Evolutionary conservation across 2,888 invertebrate genomes (phyloP).

Genomic region (Xestobium rufovillosum): DNA sequence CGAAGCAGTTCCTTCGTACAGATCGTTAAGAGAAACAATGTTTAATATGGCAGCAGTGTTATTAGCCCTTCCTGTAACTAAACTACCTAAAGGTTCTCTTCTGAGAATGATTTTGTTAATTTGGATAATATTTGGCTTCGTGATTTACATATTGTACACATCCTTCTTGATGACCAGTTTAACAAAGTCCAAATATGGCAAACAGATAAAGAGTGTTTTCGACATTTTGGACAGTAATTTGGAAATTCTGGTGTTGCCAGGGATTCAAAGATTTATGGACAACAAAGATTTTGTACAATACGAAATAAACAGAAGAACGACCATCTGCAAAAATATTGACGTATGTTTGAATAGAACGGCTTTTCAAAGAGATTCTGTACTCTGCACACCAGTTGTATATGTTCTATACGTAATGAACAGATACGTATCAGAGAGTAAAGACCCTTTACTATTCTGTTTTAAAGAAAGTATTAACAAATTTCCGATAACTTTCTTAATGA

Average conservation of each 20-base stretch:
- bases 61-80: no score
- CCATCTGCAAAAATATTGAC: constrained; percentile 19
- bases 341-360: constrained; percentile 22
- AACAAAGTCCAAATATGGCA: constrained; percentile 21
- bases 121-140: constrained; percentile 22
- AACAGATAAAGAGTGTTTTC: constrained; percentile 22
- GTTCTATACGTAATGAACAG: constrained; percentile 25
- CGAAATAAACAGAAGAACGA: constrained; percentile 9
- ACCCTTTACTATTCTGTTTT: constrained; percentile 27
- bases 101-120: no score
- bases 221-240: constrained; percentile 22
- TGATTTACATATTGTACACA: constrained; percentile 21
- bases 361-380: constrained; percentile 18
- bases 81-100: no score
- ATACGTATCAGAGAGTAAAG: constrained; percentile 25
- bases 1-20: no score
- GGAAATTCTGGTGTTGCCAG: constrained; percentile 17
- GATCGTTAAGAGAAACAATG: no score
- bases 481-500: constrained; percentile 30
- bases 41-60: no score
- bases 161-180: constrained; percentile 22
- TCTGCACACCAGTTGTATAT: constrained; percentile 27
- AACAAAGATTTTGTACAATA: not conserved
- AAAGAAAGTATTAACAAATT: constrained; percentile 28
- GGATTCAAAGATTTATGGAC: constrained; percentile 18